Evolutionary conservation across 37 sponge, comb jelly and placozoan genomes (phyloP).

Genomic region (Halisarca cf. caerulea): DNA sequence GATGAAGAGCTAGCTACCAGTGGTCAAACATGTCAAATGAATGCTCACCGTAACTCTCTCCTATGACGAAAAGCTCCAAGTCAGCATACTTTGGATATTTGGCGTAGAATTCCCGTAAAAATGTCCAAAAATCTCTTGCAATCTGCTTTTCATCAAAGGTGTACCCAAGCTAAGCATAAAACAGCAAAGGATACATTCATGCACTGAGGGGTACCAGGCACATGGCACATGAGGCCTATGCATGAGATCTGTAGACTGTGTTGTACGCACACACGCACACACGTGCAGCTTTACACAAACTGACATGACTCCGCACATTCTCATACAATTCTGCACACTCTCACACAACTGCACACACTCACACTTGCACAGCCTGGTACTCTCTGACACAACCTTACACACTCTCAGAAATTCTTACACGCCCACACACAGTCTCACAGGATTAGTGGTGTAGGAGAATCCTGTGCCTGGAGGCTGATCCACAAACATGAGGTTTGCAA

Average conservation of each 20-base stretch:
- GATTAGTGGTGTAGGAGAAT: conserved; percentile 76
- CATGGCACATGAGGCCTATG: too few species aligned
- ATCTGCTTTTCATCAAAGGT: conserved; percentile 74
- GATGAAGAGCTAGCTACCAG: background rate
- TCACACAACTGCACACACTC: background rate
- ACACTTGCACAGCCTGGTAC: background rate
- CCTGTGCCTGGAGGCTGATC: conserved; percentile 92
- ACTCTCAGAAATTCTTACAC: background rate
- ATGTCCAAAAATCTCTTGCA: conserved; percentile 69
- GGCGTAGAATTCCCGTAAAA: conserved; percentile 68
- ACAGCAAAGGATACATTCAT: too few species aligned
- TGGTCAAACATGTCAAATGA: background rate
- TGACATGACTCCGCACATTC: too few species aligned
- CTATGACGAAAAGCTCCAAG: conserved; percentile 78
- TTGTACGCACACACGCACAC: too few species aligned
- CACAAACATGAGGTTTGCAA: conserved; percentile 84
- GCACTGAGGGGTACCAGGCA: too few species aligned
- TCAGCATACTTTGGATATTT: conserved; percentile 78
- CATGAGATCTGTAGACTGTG: too few species aligned
- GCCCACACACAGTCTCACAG: conserved; percentile 1
- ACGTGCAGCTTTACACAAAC: too few species aligned
- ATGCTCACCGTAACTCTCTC: conserved; percentile 78
- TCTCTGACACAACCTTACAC: background rate
- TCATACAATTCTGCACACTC: too few species aligned
- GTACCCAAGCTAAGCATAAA: conserved; percentile 35